Evolutionary conservation across 2,797 vertebrate genomes (phyloP), one percentile per base, ranked within the genome.

Genomic region (Gambusia yucatana): DNA sequence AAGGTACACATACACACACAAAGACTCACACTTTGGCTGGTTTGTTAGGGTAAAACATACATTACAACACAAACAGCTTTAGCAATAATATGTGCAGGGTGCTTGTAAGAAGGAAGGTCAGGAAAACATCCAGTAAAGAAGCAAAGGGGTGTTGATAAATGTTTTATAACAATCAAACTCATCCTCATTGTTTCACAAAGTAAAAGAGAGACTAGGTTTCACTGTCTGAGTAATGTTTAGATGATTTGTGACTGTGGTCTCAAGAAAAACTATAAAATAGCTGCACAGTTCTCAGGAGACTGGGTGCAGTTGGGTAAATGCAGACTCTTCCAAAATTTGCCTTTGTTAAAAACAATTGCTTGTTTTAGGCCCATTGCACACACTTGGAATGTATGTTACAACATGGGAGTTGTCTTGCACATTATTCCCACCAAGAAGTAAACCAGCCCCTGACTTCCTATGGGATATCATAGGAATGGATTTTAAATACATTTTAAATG

Each of bases 271-370:
- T 70, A 44, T 70, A 44, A 70, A 70, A 43, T 44, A 70, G 67
- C 41, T 14, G 67, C 41, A 70, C 39, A 44, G 14, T 70, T 70
- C 67, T 44, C 41, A n/a, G 11, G 39, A 44, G 73, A 70, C 25
- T 44, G 41, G 67, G 25, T 70, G 67, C 13, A 25, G 39, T 25
- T 41, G 36, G 36, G 36, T 67, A 41, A 43, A 70, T 6, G 3
- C 36, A 67, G 36, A 41, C 33, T 36, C 36, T 67, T 67, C 63
- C 20, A 67, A 67, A 67, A 39, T 25, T 22, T 67, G 36, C 36
- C 63, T 67, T 67, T 67, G 63, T 67, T 41, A 41, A 25, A 65
- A 39, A 67, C 36, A 67, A 67, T 67, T 41, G 36, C 63, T 67
- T 67, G 63, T 41, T 67, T 65, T 67, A 41, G 17, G 36, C 20